Percentiles rank a stretch among this genome's conserved stretches.
Evolutionary conservation across 2,113 vertebrate genomes (phyloP).

Genomic region (Colossoma macropomum): DNA sequence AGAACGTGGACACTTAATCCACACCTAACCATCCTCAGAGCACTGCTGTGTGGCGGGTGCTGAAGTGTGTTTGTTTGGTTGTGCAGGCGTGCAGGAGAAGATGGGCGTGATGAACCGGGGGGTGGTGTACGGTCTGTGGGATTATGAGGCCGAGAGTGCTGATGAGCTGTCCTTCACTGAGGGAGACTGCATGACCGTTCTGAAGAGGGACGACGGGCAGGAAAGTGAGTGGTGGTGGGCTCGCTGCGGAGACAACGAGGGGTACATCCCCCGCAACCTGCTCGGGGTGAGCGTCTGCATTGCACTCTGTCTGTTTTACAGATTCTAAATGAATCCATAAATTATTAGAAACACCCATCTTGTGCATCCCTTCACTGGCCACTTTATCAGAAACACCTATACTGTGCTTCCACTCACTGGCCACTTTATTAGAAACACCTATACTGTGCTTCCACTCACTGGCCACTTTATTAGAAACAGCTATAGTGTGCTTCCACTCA

Average conservation of each 20-base stretch:
- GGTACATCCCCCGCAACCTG: slow-evolving; percentile 90
- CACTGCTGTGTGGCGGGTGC: neutral
- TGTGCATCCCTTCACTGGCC: neutral
- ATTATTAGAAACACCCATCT: no score
- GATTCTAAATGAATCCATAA: no score
- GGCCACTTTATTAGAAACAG: no score
- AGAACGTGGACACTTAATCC: no score
- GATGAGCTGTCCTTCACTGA: slow-evolving; percentile 88
- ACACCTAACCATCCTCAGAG: no score
- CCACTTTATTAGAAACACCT: no score
- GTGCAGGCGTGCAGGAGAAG: slow-evolving; percentile 94
- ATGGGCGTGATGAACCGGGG: slow-evolving; percentile 98
- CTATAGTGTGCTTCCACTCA: no score
- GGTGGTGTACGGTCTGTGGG: slow-evolving; percentile 91
- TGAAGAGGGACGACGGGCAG: slow-evolving; percentile 84
- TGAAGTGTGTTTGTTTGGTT: neutral
- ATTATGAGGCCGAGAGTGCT: slow-evolving; percentile 81
- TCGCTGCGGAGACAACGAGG: slow-evolving; percentile 83
- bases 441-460: no score
- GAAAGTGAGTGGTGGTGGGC: slow-evolving; percentile 97
- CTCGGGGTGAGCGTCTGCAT: slow-evolving; percentile 83
- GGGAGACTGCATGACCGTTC: slow-evolving; percentile 89
- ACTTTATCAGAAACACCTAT: no score
- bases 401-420: no score
- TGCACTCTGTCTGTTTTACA: neutral